A percentile compares a stretch with the other conserved stretches of the same genome.
These are phyloP conservation scores for Halcyon badia DNA, from an alignment of 2,797 vertebrate species.

Conservation along the genomic window DNA sequence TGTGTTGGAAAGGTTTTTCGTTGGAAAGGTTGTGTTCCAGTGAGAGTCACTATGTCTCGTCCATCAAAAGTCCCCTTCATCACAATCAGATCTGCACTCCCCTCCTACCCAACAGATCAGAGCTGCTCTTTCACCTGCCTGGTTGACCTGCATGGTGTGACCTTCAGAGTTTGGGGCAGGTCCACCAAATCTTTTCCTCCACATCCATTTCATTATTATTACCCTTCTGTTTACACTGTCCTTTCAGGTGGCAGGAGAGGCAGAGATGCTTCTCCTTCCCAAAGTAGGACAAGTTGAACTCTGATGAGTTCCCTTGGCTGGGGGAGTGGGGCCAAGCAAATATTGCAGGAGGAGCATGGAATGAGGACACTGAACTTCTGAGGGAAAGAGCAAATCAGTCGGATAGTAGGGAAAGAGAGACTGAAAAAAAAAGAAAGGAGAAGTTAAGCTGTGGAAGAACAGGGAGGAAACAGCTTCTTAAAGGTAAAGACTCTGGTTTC, in stretches of 20 bases:
- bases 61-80: neutral
- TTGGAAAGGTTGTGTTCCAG: neutral
- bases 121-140: neutral
- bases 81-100: neutral
- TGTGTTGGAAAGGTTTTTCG: neutral
- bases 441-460: neutral
- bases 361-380: fast-evolving
- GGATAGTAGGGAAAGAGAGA: neutral
- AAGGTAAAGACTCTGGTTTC: neutral
- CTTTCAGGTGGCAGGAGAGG: neutral
- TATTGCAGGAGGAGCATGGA: neutral
- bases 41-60: neutral
- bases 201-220: neutral
- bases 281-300: neutral
- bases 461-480: neutral
- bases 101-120: neutral
- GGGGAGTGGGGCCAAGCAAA: neutral
- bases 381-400: neutral
- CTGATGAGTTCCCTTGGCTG: neutral
- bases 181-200: neutral
- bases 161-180: neutral
- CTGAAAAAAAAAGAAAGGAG: neutral
- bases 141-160: neutral
- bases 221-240: neutral
- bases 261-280: neutral